Conservation (phyloP, 2,888 invertebrate species). For the Clitarchus hookeri region DNA sequence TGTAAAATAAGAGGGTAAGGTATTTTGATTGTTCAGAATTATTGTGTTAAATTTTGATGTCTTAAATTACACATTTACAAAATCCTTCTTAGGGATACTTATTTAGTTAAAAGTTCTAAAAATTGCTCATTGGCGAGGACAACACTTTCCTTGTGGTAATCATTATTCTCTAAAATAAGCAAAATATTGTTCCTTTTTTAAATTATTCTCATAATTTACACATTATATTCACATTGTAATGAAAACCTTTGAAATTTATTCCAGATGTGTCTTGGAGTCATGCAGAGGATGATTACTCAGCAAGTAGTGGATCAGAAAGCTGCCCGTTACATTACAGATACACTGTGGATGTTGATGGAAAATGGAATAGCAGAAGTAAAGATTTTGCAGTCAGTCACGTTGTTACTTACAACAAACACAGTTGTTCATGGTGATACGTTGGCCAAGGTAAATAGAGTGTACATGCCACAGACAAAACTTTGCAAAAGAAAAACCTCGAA, state of each 20-base stretch:
- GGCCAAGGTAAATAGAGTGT: conserved; percentile 73
- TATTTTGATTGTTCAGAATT: no score
- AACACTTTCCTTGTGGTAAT: neutral
- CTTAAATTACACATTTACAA: no score
- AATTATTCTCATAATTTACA: no score
- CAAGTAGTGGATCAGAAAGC: conserved; percentile 90
- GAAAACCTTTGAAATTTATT: conserved; percentile 40
- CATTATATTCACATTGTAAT: neutral
- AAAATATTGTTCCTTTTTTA: no score
- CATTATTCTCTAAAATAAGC: no score
- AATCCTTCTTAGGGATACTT: no score
- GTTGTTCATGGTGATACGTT: conserved; percentile 93
- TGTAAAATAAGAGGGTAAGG: no score
- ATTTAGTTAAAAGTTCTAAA: no score
- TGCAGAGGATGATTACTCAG: conserved; percentile 91
- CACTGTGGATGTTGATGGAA: conserved; percentile 92
- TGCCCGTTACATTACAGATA: conserved; percentile 90
- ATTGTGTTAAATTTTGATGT: no score
- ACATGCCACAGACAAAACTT: neutral
- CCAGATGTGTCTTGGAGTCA: conserved; percentile 88
- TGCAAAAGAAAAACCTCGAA: neutral
- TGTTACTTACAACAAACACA: conserved; percentile 93
- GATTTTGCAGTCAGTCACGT: conserved; percentile 92
- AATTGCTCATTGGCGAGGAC: neutral
- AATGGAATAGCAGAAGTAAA: conserved; percentile 94